Evolutionary conservation across 2,797 vertebrate species (phyloP), one percentile per base, ranked within the genome.

Genomic region (Cryptoblepharus egeriae): DNA sequence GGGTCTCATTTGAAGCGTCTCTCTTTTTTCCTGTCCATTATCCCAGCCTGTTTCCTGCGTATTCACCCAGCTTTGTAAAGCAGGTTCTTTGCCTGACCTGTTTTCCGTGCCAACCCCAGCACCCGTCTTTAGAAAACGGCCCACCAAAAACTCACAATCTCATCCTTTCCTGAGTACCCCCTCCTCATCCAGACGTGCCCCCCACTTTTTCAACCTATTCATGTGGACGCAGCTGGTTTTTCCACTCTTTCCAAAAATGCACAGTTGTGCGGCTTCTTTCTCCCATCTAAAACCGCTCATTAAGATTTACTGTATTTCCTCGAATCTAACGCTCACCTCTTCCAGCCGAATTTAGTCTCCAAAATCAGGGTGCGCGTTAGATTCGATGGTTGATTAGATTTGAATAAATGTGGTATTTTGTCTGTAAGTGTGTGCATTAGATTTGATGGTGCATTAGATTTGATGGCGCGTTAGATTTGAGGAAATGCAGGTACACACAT

Each of bases 21-120:
- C 35, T 30, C 37, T 57, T 35, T 76, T 60, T 6, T 79, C 4
- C 1, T 10, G 9, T 28, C 80, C 24, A 64, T 77, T 52, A 24
- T 65, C 13, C 52, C 58, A 2, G 70, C 84, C 30, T 30, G 58
- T 55, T 84, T 88, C 64, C 80, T 85, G 45, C 60, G 82, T 1
- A 35, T 72, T 77, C 73, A 28, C 9, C 70, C 0, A 13, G 0
- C 20, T 65, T 86, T 78, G 30, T 77, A 86, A 83, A 83, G 22
- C 26, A 32, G 22, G 2, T 18, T 12, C 28, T 79, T 26, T 2
- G 15, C 9, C 57, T 11, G 32, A 13, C 20, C 77, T n/a, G 10
- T 24, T 52, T 71, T 76, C 35, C 12, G 4, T 70, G 65, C 72
- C 72, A 79, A 30, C 13, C 4, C 61, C 80, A 42, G 64, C 28